These are phyloP conservation scores for Pocillopora damicornis DNA, from an alignment of 64 coral and sea anemone species.

Conservation along the genomic window DNA sequence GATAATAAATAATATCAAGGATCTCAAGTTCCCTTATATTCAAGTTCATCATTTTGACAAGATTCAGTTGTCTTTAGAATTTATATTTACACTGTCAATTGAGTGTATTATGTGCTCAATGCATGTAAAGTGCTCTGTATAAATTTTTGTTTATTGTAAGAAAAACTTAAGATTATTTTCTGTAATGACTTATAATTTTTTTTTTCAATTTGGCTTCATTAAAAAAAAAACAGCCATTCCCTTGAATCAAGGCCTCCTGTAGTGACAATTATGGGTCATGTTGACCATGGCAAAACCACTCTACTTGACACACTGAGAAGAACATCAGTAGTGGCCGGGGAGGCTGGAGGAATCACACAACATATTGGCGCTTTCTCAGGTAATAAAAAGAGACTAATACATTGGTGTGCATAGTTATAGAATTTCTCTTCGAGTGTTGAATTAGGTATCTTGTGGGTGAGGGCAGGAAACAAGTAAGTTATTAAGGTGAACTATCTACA, in stretches of 20 bases:
- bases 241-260: constrained; percentile 62
- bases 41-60: neutral
- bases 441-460: neutral
- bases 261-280: constrained; percentile 99
- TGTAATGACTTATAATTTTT: neutral
- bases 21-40: no score
- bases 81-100: no score
- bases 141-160: no score
- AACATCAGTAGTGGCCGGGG: constrained; percentile 75
- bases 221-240: neutral
- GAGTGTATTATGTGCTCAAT: neutral
- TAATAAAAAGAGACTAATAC: neutral
- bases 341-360: constrained; percentile 96
- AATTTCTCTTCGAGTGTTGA: neutral
- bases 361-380: constrained; percentile 99
- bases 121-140: no score
- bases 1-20: no score
- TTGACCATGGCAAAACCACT: constrained; percentile 97
- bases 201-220: neutral
- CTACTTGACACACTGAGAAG: constrained; percentile 79
- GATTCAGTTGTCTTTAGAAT: no score
- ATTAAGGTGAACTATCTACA: no score
- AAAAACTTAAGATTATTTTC: no score
- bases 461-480: no score
- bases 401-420: neutral